Evolutionary conservation across 2,888 invertebrate genomes (phyloP), one percentile per base, ranked within the genome.

Genomic region (Drosophila flavopinicola): DNA sequence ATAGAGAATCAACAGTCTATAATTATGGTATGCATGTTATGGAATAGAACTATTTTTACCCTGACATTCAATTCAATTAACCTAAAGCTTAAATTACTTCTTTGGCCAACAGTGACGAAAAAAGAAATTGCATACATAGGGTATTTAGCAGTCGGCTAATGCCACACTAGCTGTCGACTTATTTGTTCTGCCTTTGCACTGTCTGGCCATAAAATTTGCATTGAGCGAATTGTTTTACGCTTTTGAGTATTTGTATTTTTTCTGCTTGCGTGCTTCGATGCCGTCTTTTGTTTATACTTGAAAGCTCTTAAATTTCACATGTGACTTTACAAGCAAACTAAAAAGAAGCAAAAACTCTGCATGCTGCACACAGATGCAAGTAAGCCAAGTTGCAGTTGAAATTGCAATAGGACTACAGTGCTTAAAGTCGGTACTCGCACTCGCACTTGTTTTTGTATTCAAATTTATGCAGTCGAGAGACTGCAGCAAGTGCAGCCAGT

Each of bases 151-250:
- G 24, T 20, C 27, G 1, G 1, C 0, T 0, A 5, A 1, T 6
- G 3, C 6, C 1, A 23, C 39, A 24, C 38, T 33, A 6, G n/a
- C 15, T 49, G 17, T 33, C 5, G 11, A 20, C 17, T 25, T 25
- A n/a, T 33, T 63, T 44, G 33, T 37, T 52, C 35, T 65, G 57
- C 56, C 38, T 52, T 56, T 54, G 63, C 42, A 45, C 56, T 66
- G 73, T 41, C 10, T 56, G 49, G 52, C 71, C 84, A 72, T 64
- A 47, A 56, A 79, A 85, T 58, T 83, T 83, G 61, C 79, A 79
- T 83, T 61, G 41, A 58, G 52, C 41, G 76, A 85, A 85, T 83
- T 78, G 84, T 69, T 73, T 66, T 54, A 48, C 60, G 32, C 52
- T 57, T 39, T 35, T 33, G 25, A 29, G 52, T 37, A 7, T 52